Conservation (phyloP, 2,888 invertebrate species). For the Chelonus formosanus region DNA sequence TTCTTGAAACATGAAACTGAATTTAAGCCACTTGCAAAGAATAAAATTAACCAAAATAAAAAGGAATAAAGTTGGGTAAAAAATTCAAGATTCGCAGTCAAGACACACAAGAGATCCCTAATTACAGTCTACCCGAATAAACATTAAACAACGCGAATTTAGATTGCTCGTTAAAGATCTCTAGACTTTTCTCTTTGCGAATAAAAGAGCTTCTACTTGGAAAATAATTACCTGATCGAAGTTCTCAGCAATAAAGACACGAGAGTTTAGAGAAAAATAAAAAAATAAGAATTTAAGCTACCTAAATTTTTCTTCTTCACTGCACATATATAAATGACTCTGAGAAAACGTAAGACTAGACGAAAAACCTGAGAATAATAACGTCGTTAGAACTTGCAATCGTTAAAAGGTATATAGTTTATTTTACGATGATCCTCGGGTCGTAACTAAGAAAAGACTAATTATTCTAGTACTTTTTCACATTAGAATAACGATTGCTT, state of each 20-base stretch:
- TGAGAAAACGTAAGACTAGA: not conserved
- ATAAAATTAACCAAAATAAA: not conserved
- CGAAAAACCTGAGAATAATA: slow-evolving; percentile 11
- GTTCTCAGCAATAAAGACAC: slow-evolving; percentile 22
- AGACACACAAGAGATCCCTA: slow-evolving; percentile 15
- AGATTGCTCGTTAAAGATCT: slow-evolving; percentile 41
- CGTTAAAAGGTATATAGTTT: slow-evolving; percentile 8
- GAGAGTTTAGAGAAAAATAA: slow-evolving; percentile 16
- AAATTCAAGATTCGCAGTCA: slow-evolving; percentile 5
- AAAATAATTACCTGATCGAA: slow-evolving; percentile 21
- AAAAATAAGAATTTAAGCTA: not conserved
- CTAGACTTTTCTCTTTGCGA: not conserved
- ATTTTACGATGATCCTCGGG: slow-evolving; percentile 33
- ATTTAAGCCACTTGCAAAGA: no score
- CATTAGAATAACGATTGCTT: slow-evolving; percentile 35
- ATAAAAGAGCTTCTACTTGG: slow-evolving; percentile 19
- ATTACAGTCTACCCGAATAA: slow-evolving; percentile 20
- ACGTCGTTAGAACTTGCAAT: slow-evolving; percentile 4
- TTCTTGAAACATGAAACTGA: no score
- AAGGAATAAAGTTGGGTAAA: not conserved
- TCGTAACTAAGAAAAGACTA: slow-evolving; percentile 56
- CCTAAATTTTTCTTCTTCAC: not conserved
- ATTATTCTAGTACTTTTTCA: slow-evolving; percentile 54
- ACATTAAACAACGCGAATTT: slow-evolving; percentile 34
- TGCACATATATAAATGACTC: not conserved